Conservation (phyloP, 2,113 vertebrate genomes). For the Channa argus region DNA sequence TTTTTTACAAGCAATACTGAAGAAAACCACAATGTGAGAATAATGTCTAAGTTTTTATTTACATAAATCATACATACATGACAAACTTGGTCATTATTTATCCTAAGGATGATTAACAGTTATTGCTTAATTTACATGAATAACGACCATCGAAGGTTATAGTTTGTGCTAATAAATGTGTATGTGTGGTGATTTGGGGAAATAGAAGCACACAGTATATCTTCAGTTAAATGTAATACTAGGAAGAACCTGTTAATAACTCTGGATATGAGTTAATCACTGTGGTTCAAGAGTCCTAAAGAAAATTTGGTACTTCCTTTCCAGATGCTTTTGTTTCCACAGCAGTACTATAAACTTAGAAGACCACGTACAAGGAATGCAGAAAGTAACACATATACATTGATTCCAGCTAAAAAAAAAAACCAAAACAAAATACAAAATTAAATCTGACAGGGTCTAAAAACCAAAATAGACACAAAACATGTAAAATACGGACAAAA, state of each 20-base stretch:
- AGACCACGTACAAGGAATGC: conserved; percentile 42
- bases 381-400: conserved; percentile 38
- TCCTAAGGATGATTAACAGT: conserved; percentile 39
- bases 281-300: conserved; percentile 29
- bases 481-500: conserved; percentile 12
- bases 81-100: conserved; percentile 31
- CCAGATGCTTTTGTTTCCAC: conserved; percentile 38
- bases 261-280: conserved; percentile 32
- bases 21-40: conserved; percentile 6
- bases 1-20: background rate
- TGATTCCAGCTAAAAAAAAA: conserved; percentile 22
- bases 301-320: conserved; percentile 42
- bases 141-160: conserved; percentile 51
- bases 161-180: conserved; percentile 47
- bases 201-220: conserved; percentile 10
- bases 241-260: conserved; percentile 26
- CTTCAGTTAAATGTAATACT: conserved; percentile 42
- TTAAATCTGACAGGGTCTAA: conserved; percentile 14
- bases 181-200: conserved; percentile 38
- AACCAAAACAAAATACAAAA: background rate
- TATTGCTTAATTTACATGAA: conserved; percentile 64
- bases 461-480: conserved; percentile 27
- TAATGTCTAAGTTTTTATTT: conserved; percentile 73
- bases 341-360: conserved; percentile 40
- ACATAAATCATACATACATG: conserved; percentile 65